Percentiles rank a stretch among this genome's conserved stretches.
These are phyloP conservation scores for Ptiloglossa arizonensis DNA, from an alignment of 1,140 invertebrate species.

Conservation along the genomic window DNA sequence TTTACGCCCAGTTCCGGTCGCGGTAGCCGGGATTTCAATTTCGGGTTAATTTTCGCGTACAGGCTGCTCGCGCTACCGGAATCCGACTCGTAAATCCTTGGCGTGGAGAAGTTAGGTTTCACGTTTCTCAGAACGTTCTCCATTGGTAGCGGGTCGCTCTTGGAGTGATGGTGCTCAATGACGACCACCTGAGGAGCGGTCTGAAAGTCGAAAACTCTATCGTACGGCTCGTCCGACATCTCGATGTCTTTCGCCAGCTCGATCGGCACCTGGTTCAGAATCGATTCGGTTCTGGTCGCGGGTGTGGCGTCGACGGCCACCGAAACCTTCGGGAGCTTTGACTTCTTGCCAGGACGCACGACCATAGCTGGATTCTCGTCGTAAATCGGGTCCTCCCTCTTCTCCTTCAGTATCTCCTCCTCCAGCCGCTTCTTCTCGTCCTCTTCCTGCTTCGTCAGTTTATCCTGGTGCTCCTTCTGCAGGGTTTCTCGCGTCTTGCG, in stretches of 20 bases:
- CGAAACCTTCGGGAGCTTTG: conserved; percentile 86
- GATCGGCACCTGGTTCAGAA: conserved; percentile 88
- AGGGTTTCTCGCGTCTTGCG: conserved; percentile 79
- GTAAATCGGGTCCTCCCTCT: conserved; percentile 76
- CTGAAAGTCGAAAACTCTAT: conserved; percentile 39
- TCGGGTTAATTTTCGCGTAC: conserved; percentile 79
- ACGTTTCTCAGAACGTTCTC: conserved; percentile 68
- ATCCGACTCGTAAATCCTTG: conserved; percentile 75
- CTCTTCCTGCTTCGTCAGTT: conserved; percentile 80
- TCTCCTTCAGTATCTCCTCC: conserved; percentile 73
- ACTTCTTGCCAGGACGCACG: conserved; percentile 79
- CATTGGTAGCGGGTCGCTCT: conserved; percentile 84
- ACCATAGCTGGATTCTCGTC: conserved; percentile 79
- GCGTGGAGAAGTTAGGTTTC: conserved; percentile 66
- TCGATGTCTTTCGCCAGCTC: conserved; percentile 84
- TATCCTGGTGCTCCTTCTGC: conserved; percentile 79
- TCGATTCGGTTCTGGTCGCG: conserved; percentile 86
- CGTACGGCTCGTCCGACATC: conserved; percentile 28
- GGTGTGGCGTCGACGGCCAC: conserved; percentile 90
- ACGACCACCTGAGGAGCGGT: conserved; percentile 73
- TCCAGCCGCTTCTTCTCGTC: conserved; percentile 77
- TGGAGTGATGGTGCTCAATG: conserved; percentile 87
- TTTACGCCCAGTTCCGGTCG: conserved; percentile 44
- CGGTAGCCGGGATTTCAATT: conserved; percentile 72
- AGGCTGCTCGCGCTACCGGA: conserved; percentile 77